Base-by-base conservation (phyloP, 2,888 invertebrate genomes). In the Candidula unifasciata region DNA sequence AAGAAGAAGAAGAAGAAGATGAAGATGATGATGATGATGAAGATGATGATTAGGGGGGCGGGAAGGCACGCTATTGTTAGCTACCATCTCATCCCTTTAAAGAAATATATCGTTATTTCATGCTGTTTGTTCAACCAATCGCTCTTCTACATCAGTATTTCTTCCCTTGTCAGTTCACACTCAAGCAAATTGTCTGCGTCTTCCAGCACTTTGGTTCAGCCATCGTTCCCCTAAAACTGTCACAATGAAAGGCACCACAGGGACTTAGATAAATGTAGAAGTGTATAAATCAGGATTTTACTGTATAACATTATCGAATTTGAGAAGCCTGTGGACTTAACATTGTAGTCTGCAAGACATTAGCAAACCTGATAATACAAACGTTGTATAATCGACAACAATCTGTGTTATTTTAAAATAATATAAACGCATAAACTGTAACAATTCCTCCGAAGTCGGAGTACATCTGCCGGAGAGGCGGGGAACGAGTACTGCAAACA, bases 211-310 rank as follows among this genome's bases (percentile, higher is more conserved):
- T 44, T 44, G 16, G 2, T 27, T n/a, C 10, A 5, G n/a, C 44
- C 52, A 44, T 37, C 27, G 10, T n/a, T n/a, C 44, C 24, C n/a
- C 44, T 37, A 73, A 37, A 73, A 13, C n/a, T n/a, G 73, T 16
- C n/a, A 44, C 37, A 37, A 44, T 52, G n/a, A n/a, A 73, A 44
- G 44, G n/a, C 37, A 44, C 44, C 73, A 44, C 73, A 44, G 73
- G n/a, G 73, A 52, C 44, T 73, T 10, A 73, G 27, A 73, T 73
- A 73, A 73, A 73, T 73, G 8, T 73, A n/a, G 44, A 73, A 37
- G 10, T 13, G n/a, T 44, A 73, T 44, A 10, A 44, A 73, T 73
- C 27, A 13, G 3, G 71, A 71, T 37, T 21, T 71, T 16, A 71
- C 71, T 71, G n/a, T 13, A 44, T 27, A 44, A 52, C 73, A n/a